These are phyloP conservation scores for Zenarchopterus dispar DNA, from an alignment of 2,797 vertebrate species.

Conservation along the genomic window DNA sequence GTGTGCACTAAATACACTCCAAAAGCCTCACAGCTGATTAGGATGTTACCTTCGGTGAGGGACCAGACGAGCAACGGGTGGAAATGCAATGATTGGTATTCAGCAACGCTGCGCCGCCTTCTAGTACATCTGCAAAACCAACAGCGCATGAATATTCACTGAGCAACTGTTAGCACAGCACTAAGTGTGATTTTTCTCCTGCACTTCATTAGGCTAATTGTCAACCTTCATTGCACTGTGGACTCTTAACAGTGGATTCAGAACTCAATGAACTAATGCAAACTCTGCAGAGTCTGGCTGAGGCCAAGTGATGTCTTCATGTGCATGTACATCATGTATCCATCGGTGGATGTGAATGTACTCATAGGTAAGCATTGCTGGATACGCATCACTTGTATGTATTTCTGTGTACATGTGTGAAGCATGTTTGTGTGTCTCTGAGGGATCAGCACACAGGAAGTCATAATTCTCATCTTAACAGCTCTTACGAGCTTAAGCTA, in stretches of 20 bases:
- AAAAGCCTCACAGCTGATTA: slow-evolving; percentile 65
- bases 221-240: slow-evolving; percentile 63
- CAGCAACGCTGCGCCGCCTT: slow-evolving; percentile 61
- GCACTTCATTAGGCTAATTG: slow-evolving; percentile 84
- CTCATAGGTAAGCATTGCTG: slow-evolving; percentile 12
- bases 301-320: slow-evolving; percentile 23
- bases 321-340: slow-evolving; percentile 11
- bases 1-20: slow-evolving; percentile 36
- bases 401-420: slow-evolving; percentile 11
- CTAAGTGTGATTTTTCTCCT: slow-evolving; percentile 78
- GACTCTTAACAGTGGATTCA: slow-evolving; percentile 74
- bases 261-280: slow-evolving; percentile 79
- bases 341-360: slow-evolving; percentile 1
- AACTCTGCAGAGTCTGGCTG: slow-evolving; percentile 53
- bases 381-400: slow-evolving; percentile 1
- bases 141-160: slow-evolving; percentile 83
- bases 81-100: slow-evolving; percentile 84
- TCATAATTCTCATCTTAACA: slow-evolving; percentile 1
- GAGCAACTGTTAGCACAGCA: slow-evolving; percentile 74
- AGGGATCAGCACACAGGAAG: background rate
- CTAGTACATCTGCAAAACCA: slow-evolving; percentile 73
- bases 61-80: slow-evolving; percentile 60
- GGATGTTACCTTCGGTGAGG: slow-evolving; percentile 50
- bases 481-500: background rate
- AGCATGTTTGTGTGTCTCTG: slow-evolving; percentile 15